Conservation (phyloP, 2,888 invertebrate genomes). For the Agonopterix heracliana region DNA sequence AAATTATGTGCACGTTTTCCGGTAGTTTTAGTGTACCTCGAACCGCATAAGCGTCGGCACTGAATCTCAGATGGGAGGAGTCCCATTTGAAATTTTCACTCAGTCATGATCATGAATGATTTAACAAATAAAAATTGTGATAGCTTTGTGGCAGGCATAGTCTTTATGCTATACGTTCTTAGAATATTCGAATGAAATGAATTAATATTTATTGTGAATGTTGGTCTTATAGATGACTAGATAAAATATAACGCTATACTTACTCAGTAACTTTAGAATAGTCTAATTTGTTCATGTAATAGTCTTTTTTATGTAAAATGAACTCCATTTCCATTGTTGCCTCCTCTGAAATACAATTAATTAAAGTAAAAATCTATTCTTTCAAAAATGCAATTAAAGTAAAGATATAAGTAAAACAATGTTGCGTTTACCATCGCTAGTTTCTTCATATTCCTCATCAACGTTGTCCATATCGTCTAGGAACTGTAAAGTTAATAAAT, state of each 20-base stretch:
- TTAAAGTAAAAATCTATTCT: slow-evolving; percentile 5
- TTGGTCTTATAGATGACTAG: too few relatives aligned
- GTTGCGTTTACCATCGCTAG: slow-evolving; percentile 52
- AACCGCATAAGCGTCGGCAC: too few relatives aligned
- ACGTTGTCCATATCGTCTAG: slow-evolving; percentile 40
- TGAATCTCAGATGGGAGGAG: too few relatives aligned
- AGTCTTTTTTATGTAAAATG: slow-evolving; percentile 88
- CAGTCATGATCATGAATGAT: too few relatives aligned
- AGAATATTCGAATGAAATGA: too few relatives aligned
- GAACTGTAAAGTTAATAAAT: slow-evolving; percentile 33
- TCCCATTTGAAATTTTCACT: too few relatives aligned
- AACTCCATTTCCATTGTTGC: slow-evolving; percentile 85
- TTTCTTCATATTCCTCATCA: slow-evolving; percentile 57
- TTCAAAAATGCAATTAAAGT: slow-evolving; percentile 6
- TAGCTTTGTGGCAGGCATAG: too few relatives aligned
- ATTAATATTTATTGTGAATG: too few relatives aligned
- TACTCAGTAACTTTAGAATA: slow-evolving; percentile 87
- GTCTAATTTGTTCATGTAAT: slow-evolving; percentile 93
- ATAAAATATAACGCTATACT: slow-evolving; percentile 23
- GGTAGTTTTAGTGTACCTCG: too few relatives aligned
- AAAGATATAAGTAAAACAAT: slow-evolving; percentile 12
- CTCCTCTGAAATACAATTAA: slow-evolving; percentile 50
- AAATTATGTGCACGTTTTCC: too few relatives aligned
- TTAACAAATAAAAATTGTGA: too few relatives aligned
- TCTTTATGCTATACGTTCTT: too few relatives aligned